phyloP scores from a whole-genome alignment of 1,140 invertebrate genomes.

The Lanistes nyassanus region DNA sequence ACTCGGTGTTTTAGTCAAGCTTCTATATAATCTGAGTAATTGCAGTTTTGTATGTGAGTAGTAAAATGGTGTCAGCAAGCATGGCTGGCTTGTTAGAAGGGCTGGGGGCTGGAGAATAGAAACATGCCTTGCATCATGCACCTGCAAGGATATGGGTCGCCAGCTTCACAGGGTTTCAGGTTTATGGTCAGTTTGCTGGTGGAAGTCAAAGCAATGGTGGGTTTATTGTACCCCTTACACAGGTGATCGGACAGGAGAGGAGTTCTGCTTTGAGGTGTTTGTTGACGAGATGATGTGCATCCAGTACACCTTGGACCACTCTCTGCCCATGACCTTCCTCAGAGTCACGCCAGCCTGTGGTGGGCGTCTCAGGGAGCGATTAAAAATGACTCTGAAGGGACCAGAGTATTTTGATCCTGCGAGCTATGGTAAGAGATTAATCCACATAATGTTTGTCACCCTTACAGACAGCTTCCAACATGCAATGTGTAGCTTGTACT shows the following conservation, averaged over 20 bases:
- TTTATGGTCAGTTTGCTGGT: too few relatives aligned
- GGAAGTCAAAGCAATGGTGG: not conserved
- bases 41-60: too few relatives aligned
- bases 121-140: too few relatives aligned
- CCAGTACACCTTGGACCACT: slow-evolving; percentile 77
- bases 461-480: not conserved
- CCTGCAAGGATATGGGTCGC: too few relatives aligned
- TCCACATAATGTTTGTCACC: slow-evolving; percentile 14
- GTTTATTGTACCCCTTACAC: slow-evolving; percentile 14
- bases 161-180: too few relatives aligned
- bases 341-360: slow-evolving; percentile 77
- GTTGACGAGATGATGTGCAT: slow-evolving; percentile 50
- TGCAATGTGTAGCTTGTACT: not conserved
- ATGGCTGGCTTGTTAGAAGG: too few relatives aligned
- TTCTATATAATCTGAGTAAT: too few relatives aligned
- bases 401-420: slow-evolving; percentile 72
- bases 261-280: slow-evolving; percentile 42
- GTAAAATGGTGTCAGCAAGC: too few relatives aligned
- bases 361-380: slow-evolving; percentile 74
- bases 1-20: too few relatives aligned
- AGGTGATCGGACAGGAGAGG: slow-evolving; percentile 48
- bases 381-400: slow-evolving; percentile 73
- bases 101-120: too few relatives aligned
- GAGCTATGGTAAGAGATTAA: slow-evolving; percentile 71
- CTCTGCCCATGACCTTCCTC: slow-evolving; percentile 81